Evolutionary conservation across 2,113 vertebrate species (phyloP).

Genomic region (Rhinogobius similis): DNA sequence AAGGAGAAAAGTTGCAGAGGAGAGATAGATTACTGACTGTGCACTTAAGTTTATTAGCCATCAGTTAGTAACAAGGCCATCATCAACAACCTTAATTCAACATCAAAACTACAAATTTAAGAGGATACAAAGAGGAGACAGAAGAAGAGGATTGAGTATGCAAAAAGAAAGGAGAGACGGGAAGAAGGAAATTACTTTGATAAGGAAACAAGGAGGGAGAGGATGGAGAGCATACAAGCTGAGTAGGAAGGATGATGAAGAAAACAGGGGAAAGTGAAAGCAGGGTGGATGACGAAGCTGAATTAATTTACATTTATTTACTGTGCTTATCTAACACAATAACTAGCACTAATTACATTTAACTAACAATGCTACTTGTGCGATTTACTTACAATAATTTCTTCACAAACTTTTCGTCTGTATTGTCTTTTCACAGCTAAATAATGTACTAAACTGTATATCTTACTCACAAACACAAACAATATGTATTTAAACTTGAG

Average conservation of each 20-base stretch:
- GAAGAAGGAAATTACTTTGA: neutral
- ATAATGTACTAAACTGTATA: neutral
- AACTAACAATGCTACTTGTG: neutral
- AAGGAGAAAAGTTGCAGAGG: no score
- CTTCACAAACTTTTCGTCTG: neutral
- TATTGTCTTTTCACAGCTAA: neutral
- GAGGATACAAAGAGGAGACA: neutral
- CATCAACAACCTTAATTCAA: no score
- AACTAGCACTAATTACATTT: neutral
- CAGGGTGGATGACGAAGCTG: neutral
- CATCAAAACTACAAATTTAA: neutral
- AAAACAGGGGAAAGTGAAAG: neutral
- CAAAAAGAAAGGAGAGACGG: neutral
- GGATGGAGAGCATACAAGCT: no score
- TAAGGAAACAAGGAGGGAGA: neutral
- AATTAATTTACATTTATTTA: neutral
- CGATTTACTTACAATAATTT: neutral
- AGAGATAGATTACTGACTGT: no score
- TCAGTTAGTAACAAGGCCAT: no score
- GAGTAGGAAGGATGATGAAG: no score
- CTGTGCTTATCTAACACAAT: neutral
- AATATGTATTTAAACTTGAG: neutral
- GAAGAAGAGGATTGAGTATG: neutral
- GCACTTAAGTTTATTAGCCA: no score
- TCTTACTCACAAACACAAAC: neutral